phyloP scores from a whole-genome alignment of 2,888 invertebrate genomes.

The Pharmacophagus antenor region DNA sequence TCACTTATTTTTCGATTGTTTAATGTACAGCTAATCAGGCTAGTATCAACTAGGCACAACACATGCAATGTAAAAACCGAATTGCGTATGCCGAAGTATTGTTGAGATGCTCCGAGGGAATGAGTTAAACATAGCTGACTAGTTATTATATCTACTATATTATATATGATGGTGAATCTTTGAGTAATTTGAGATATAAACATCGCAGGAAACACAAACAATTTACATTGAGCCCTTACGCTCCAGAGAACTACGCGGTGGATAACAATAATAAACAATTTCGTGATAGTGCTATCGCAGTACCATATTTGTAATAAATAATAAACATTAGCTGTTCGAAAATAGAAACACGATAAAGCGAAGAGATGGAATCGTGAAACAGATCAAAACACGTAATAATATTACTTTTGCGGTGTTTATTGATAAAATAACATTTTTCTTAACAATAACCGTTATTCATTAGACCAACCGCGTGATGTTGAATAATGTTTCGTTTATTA shows the following conservation, averaged over 20 bases:
- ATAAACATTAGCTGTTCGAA: neutral
- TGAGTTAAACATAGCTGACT: neutral
- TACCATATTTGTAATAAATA: slow-evolving; percentile 2
- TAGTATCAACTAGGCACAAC: too few species aligned
- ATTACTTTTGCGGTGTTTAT: neutral
- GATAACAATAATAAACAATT: neutral
- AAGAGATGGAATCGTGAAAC: neutral
- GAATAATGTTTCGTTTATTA: too few species aligned
- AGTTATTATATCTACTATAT: too few species aligned
- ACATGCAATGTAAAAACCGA: too few species aligned
- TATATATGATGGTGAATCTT: neutral
- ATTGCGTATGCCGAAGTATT: too few species aligned
- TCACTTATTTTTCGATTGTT: too few species aligned
- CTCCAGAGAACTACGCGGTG: neutral
- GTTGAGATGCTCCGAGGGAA: too few species aligned
- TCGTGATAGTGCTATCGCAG: neutral
- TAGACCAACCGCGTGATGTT: too few species aligned
- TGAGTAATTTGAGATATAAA: too few species aligned
- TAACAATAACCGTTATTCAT: neutral
- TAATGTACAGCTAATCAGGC: too few species aligned
- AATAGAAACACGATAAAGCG: neutral
- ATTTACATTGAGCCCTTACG: neutral
- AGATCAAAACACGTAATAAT: neutral
- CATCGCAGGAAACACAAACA: too few species aligned
- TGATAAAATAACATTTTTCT: neutral